Evolutionary conservation across 2,113 vertebrate genomes (phyloP).

Genomic region (Zosterops pallidus): DNA sequence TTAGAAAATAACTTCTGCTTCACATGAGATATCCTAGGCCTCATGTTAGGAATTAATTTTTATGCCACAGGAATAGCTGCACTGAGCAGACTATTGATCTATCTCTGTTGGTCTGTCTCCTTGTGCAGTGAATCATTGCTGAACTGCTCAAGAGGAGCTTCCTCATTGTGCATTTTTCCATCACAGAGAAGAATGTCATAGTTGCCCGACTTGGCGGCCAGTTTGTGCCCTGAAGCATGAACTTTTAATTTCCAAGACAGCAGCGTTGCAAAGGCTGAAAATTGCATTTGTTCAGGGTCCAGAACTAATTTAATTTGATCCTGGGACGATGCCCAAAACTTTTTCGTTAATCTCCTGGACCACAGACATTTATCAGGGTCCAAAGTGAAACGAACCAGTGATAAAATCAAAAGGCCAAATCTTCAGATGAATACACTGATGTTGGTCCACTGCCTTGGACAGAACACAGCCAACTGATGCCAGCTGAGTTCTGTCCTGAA

Average conservation of each 20-base stretch:
- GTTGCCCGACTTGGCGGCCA: background rate
- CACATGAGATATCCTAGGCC: background rate
- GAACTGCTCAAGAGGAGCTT: background rate
- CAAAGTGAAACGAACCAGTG: background rate
- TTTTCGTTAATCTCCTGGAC: background rate
- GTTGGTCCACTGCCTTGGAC: background rate
- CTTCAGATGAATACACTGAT: background rate
- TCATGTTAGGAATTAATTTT: background rate
- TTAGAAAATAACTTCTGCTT: background rate
- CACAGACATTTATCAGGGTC: background rate
- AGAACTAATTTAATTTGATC: constrained; percentile 49
- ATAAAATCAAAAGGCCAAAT: background rate
- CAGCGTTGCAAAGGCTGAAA: constrained; percentile 17
- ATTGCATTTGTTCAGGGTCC: constrained; percentile 18
- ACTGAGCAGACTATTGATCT: background rate
- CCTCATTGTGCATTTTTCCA: background rate
- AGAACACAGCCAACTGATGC: background rate
- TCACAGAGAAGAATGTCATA: background rate
- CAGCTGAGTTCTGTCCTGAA: background rate
- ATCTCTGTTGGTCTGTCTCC: background rate
- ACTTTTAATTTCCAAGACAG: constrained; percentile 42
- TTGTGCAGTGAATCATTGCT: background rate
- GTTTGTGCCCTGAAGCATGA: constrained; percentile 41
- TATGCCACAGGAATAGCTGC: background rate
- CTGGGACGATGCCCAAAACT: constrained; percentile 1